A percentile compares a stretch with the other conserved stretches of the same genome.
These are phyloP conservation scores for Endomychus coccineus DNA, from an alignment of 2,888 invertebrate species.

Conservation along the genomic window DNA sequence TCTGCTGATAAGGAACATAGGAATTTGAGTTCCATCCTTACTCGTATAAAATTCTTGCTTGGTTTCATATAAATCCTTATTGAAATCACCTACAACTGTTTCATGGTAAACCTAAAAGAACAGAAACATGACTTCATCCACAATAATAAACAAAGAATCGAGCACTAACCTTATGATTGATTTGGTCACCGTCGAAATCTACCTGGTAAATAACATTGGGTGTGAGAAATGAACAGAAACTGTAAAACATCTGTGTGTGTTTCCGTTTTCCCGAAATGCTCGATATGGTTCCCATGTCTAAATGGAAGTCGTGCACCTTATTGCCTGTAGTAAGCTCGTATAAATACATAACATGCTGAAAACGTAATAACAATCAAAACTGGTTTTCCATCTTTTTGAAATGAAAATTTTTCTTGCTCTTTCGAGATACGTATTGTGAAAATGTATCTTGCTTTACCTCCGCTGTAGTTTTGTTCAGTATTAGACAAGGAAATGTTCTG, in stretches of 20 bases:
- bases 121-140: slow-evolving; percentile 1
- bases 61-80: slow-evolving; percentile 66
- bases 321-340: slow-evolving; percentile 67
- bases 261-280: slow-evolving; percentile 79
- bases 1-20: slow-evolving; percentile 89
- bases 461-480: too few relatives aligned
- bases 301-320: slow-evolving; percentile 62
- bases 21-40: slow-evolving; percentile 88
- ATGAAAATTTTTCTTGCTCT: too few relatives aligned
- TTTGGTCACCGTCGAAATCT: slow-evolving; percentile 55
- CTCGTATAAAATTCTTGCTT: slow-evolving; percentile 88
- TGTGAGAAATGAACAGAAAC: slow-evolving; percentile 88
- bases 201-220: slow-evolving; percentile 83
- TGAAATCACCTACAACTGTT: slow-evolving; percentile 77
- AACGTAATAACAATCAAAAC: slow-evolving; percentile 12
- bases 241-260: slow-evolving; percentile 85
- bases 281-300: slow-evolving; percentile 81
- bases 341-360: slow-evolving; percentile 75
- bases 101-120: slow-evolving; percentile 65
- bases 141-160: slow-evolving; percentile 4
- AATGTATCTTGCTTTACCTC: too few relatives aligned
- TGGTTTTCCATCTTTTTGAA: neutral
- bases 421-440: too few relatives aligned
- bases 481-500: too few relatives aligned
- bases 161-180: slow-evolving; percentile 50